Evolutionary conservation across 2,888 invertebrate species (phyloP).

Genomic region (Dyspetes luteomarginatus): DNA sequence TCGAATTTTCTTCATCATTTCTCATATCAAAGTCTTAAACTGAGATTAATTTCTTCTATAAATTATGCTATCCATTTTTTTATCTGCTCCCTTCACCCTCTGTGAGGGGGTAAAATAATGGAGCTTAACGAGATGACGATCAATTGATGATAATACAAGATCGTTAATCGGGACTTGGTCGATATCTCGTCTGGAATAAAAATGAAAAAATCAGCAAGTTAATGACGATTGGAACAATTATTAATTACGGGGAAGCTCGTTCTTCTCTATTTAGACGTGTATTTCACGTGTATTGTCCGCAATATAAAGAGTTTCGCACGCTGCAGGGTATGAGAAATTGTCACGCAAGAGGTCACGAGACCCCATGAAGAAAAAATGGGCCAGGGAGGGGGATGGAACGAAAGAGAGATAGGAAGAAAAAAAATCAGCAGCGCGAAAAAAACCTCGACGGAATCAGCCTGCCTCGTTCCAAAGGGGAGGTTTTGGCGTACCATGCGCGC

Average conservation of each 20-base stretch:
- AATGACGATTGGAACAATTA: conserved; percentile 34
- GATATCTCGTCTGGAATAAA: background rate
- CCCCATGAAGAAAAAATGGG: conserved; percentile 4
- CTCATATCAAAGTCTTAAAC: too few species aligned
- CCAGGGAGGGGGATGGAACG: background rate
- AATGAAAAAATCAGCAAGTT: conserved; percentile 3
- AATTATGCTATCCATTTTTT: background rate
- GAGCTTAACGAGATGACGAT: too few species aligned
- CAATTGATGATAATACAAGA: too few species aligned
- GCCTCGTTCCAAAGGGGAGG: conserved; percentile 18
- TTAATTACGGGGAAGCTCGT: conserved; percentile 33
- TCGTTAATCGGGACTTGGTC: too few species aligned
- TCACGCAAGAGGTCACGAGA: conserved; percentile 45
- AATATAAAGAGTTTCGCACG: background rate
- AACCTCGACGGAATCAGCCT: conserved; percentile 25
- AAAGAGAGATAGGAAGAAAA: conserved; percentile 3
- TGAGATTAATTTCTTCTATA: background rate
- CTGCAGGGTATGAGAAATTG: conserved; percentile 15
- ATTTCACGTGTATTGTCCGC: background rate
- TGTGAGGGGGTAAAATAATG: too few species aligned
- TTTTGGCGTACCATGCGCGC: conserved; percentile 43
- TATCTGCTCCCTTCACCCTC: background rate
- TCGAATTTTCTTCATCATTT: conserved; percentile 10
- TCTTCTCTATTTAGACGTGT: background rate
- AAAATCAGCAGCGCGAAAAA: conserved; percentile 34